Base-by-base conservation (phyloP, 2,797 vertebrate species). In the Tapirus indicus region DNA sequence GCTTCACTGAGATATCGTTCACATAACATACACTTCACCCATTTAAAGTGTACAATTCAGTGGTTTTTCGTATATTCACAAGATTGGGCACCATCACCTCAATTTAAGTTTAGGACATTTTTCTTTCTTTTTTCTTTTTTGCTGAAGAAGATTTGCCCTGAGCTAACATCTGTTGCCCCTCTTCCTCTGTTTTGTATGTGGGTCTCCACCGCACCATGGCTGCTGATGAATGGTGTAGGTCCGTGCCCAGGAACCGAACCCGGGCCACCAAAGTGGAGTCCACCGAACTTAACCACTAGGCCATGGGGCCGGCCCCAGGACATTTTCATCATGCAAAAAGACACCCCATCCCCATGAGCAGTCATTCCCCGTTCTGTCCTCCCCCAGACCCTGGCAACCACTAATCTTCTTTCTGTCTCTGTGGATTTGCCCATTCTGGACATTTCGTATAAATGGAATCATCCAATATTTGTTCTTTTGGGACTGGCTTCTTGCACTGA, bases 341-440 rank as follows among this genome's bases (percentile, higher is more conserved):
- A 80, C 44, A 69, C 11, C 4, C 5, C 0, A 0, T 29, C 27
- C 21, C 11, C 2, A 0, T 41, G 13, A 41, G 44, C 27, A 7
- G 10, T 41, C 54, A 6, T 7, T 44, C 10, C 32, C 44, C 4
- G 0, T 21, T 32, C 17, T 7, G 32, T 21, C 4, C 29, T n/a
- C 25, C 9, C 32, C 54, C 13, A 11, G 32, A 7, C 64, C 66
- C 52, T 2, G 8, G 68, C 49, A 16, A 27, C 72, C 32, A 3
- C 2, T 16, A 11, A 32, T 69, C 20, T 52, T 2, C 41, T 47
- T 9, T 66, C 17, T 7, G 2, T 82, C 14, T 58, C 58, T 32
- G 5, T 29, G 58, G 68, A 60, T 82, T 66, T 27, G 27, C 41
- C 68, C 14, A 12, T 44, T 83, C 27, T 52, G 35, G 52, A 44